Percentiles rank a stretch among this genome's conserved stretches.
phyloP scores from a whole-genome alignment of 2,797 vertebrate species.

The Alfaro cultratus region DNA sequence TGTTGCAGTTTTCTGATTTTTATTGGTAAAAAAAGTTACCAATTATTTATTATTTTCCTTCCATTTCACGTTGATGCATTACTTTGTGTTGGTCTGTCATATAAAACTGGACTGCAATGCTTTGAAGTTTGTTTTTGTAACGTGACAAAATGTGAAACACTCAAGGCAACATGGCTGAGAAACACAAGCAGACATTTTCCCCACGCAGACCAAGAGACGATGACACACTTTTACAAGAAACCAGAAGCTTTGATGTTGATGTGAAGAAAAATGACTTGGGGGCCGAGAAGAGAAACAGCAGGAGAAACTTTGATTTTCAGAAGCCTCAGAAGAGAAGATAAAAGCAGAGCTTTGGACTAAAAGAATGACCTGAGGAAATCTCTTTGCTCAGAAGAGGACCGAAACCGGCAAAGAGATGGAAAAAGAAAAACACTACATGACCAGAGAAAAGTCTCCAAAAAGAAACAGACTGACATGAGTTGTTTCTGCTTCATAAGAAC shows the following conservation, averaged over 20 bases:
- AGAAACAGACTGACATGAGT: not conserved
- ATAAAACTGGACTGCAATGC: not conserved
- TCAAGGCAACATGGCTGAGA: not conserved
- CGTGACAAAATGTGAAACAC: not conserved
- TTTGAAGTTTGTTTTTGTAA: not conserved
- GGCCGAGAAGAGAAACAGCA: not conserved
- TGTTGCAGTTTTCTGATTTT: not conserved
- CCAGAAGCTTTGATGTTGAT: not conserved
- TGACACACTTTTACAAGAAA: not conserved
- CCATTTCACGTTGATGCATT: not conserved
- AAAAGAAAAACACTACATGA: not conserved
- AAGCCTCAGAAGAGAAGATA: not conserved
- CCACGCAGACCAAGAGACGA: not conserved
- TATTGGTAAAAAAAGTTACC: not conserved
- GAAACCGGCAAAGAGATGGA: not conserved
- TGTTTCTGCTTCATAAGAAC: not conserved
- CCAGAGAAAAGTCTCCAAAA: not conserved
- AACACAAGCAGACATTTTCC: not conserved
- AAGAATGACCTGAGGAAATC: conserved; percentile 5
- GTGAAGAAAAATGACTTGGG: not conserved
- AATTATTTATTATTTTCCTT: not conserved
- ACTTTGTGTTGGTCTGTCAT: not conserved
- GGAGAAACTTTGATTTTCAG: conserved; percentile 1
- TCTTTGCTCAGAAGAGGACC: conserved; percentile 7
- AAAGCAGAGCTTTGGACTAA: conserved; percentile 18